Conservation (phyloP, 2,888 invertebrate species). For the Dryobotodes eremita region DNA sequence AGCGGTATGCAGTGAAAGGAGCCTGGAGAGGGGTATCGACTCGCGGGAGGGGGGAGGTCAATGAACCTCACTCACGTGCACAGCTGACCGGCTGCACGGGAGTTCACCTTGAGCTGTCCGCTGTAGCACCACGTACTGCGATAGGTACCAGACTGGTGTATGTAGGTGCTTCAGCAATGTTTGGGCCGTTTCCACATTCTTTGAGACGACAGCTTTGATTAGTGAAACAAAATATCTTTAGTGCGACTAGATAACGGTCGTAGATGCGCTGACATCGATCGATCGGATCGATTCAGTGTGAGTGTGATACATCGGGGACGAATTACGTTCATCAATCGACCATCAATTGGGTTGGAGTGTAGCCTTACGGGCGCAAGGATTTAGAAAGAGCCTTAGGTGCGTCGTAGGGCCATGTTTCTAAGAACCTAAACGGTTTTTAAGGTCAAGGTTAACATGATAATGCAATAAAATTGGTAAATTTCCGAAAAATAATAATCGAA, state of each 20-base stretch:
- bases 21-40: constrained; percentile 15
- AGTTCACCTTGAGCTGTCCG: constrained; percentile 50
- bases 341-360: background rate
- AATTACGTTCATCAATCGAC: too few species aligned
- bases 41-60: constrained; percentile 35
- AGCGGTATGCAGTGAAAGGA: constrained; percentile 58
- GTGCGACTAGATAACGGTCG: background rate
- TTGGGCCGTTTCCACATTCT: background rate
- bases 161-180: background rate
- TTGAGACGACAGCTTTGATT: background rate
- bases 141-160: background rate
- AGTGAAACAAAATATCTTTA: background rate
- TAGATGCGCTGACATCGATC: background rate
- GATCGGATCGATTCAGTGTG: background rate
- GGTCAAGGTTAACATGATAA: background rate
- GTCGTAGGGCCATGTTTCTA: background rate
- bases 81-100: constrained; percentile 32
- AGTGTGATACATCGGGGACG: background rate
- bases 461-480: background rate
- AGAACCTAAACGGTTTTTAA: background rate
- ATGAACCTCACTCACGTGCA: constrained; percentile 54
- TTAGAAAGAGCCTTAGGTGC: too few species aligned
- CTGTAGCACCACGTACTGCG: background rate
- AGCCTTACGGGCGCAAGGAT: too few species aligned
- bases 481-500: too few species aligned